phyloP scores from a whole-genome alignment of 1,140 invertebrate genomes.

The Temnothorax longispinosus region DNA sequence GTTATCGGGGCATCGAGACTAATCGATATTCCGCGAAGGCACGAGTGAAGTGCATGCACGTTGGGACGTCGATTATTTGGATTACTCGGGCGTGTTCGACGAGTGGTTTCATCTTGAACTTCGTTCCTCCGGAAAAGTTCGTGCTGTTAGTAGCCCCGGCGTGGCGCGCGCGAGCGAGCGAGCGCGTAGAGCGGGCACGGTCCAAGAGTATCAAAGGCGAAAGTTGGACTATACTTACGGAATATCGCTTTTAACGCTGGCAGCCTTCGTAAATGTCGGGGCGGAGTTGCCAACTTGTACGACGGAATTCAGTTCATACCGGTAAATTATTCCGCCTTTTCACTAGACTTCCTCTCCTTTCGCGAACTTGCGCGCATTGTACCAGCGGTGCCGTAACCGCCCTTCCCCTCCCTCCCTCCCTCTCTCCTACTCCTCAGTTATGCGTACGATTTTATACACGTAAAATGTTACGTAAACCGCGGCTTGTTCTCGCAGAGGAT shows the following conservation, averaged over 20 bases:
- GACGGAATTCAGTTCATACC: slow-evolving; percentile 71
- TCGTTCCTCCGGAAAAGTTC: slow-evolving; percentile 71
- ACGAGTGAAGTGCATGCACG: slow-evolving; percentile 46
- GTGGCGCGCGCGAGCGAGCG: slow-evolving; percentile 3
- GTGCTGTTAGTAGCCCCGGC: slow-evolving; percentile 62
- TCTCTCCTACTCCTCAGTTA: neutral
- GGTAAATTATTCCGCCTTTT: slow-evolving; percentile 74
- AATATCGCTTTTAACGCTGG: slow-evolving; percentile 76
- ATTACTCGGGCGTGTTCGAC: slow-evolving; percentile 70
- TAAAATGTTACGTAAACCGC: slow-evolving; percentile 58
- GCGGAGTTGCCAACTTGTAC: slow-evolving; percentile 74
- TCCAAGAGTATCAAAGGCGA: slow-evolving; percentile 74
- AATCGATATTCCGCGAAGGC: slow-evolving; percentile 68
- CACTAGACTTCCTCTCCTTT: slow-evolving; percentile 47
- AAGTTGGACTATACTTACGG: slow-evolving; percentile 75
- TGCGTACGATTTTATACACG: slow-evolving; percentile 59
- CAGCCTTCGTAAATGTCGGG: slow-evolving; percentile 68
- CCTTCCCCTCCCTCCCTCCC: too few species aligned
- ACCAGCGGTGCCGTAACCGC: slow-evolving; percentile 26
- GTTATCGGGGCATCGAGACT: slow-evolving; percentile 34
- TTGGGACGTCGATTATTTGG: slow-evolving; percentile 69
- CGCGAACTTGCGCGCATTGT: slow-evolving; percentile 59
- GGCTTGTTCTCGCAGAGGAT: slow-evolving; percentile 46
- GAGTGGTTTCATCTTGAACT: slow-evolving; percentile 75
- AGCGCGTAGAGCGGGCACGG: slow-evolving; percentile 57